Evolutionary conservation across 1,140 invertebrate genomes (phyloP).

Genomic region (Cydia splendana): DNA sequence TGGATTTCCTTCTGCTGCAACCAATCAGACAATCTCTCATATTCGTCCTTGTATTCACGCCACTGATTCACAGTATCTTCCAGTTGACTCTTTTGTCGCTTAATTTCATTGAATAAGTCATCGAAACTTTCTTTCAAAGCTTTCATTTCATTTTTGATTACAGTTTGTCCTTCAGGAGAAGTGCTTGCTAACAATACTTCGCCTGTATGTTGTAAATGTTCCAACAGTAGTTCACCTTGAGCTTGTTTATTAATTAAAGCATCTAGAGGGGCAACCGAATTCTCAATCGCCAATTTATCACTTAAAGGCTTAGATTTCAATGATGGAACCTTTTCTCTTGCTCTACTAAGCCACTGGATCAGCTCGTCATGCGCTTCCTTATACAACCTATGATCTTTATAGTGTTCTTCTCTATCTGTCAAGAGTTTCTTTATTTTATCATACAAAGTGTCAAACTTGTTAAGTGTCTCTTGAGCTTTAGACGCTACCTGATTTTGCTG

Average conservation of each 20-base stretch:
- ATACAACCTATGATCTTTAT: slow-evolving; percentile 91
- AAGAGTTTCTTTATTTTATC: slow-evolving; percentile 87
- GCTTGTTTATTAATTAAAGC: slow-evolving; percentile 93
- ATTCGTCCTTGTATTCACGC: slow-evolving; percentile 95
- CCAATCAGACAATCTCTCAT: slow-evolving; percentile 95
- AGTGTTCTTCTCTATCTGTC: slow-evolving; percentile 90
- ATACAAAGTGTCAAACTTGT: slow-evolving; percentile 88
- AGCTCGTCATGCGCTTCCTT: slow-evolving; percentile 95
- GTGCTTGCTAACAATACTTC: slow-evolving; percentile 92
- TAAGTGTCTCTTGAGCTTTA: slow-evolving; percentile 91
- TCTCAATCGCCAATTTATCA: slow-evolving; percentile 93
- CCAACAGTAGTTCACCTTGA: slow-evolving; percentile 92
- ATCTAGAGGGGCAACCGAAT: slow-evolving; percentile 91
- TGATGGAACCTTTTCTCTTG: slow-evolving; percentile 93
- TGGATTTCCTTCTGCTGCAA: slow-evolving; percentile 95
- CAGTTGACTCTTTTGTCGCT: slow-evolving; percentile 90
- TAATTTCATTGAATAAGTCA: slow-evolving; percentile 91
- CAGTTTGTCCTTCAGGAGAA: slow-evolving; percentile 87
- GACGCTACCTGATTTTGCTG: slow-evolving; percentile 90
- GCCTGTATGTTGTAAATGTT: slow-evolving; percentile 91
- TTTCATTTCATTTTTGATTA: slow-evolving; percentile 91
- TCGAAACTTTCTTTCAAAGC: slow-evolving; percentile 92
- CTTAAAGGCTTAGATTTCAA: slow-evolving; percentile 91
- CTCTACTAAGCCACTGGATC: slow-evolving; percentile 90
- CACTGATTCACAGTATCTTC: slow-evolving; percentile 91